Evolutionary conservation across 2,888 invertebrate genomes (phyloP), one percentile per base, ranked within the genome.

Genomic region (Zhuqinia jingwanae): DNA sequence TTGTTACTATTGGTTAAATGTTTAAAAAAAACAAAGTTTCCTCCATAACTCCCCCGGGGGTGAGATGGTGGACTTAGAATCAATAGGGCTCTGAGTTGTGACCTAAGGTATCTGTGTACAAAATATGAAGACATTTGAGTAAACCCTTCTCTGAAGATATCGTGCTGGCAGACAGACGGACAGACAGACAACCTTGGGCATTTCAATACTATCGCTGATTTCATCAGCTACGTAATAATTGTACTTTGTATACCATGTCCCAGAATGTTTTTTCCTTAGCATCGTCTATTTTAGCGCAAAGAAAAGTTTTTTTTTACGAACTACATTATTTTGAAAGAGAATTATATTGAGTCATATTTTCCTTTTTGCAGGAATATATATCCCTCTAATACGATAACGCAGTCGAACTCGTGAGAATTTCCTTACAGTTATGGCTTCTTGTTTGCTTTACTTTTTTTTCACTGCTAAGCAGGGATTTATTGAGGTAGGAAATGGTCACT

Each of bases 401-500:
- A 68, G 50, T 30, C 27, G 20, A 75, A n/a, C 53, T 53, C 27
- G 30, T 17, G 22, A 80, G 68, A 53, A 65, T 79, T 85, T 79
- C n/a, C 79, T 79, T 85, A 85, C 70, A 76, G 56, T 76, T 81
- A 81, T 75, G 76, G 65, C 56, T 80, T 76, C 81, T 58, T 78
- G 53, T 84, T 77, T 84, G 42, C 76, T 36, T 65, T 58, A 13
- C 56, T 73, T 73, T 65, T 63, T 60, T 47, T 17, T 85, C 36
- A 58, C 45, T 30, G 27, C 65, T 58, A 80, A 80, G 85, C 60
- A 82, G 60, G 87, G 84, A 87, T 87, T 87, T 87, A 84, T 87
- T 85, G 87, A 70, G 87, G 87, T 87, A 87, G 87, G 87, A 87
- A 87, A 87, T 87, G 80, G 87, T 85, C 84, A 81, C 70, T 76